Evolutionary conservation across 2,888 invertebrate species (phyloP).

Genomic region (Acronicta psi): DNA sequence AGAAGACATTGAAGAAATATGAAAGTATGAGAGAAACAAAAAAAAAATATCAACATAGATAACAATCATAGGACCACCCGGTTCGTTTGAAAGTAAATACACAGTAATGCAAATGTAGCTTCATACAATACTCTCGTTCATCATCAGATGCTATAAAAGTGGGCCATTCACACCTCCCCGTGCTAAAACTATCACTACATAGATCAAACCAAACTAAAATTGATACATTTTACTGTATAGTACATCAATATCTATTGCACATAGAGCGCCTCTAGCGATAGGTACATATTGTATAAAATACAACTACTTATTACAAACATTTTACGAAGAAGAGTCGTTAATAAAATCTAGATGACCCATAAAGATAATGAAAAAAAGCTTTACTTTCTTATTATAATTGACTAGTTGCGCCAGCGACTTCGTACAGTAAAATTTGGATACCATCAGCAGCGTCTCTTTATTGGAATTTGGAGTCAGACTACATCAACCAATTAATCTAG

Average conservation of each 20-base stretch:
- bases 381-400: slow-evolving; percentile 56
- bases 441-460: slow-evolving; percentile 1
- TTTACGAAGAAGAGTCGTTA: slow-evolving; percentile 45
- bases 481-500: neutral
- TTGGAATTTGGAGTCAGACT: neutral
- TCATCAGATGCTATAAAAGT: slow-evolving; percentile 37
- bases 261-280: slow-evolving; percentile 36
- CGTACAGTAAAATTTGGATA: neutral
- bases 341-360: slow-evolving; percentile 54
- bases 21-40: no score
- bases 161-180: slow-evolving; percentile 47
- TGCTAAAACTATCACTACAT: slow-evolving; percentile 37
- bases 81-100: slow-evolving; percentile 22
- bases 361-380: slow-evolving; percentile 43
- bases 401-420: neutral
- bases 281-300: slow-evolving; percentile 28
- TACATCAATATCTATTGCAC: slow-evolving; percentile 30
- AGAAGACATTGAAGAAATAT: no score
- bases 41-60: slow-evolving; percentile 11
- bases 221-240: slow-evolving; percentile 29
- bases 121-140: slow-evolving; percentile 36
- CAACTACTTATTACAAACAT: slow-evolving; percentile 48
- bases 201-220: slow-evolving; percentile 39
- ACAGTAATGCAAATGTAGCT: slow-evolving; percentile 18
- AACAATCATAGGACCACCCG: slow-evolving; percentile 31